Evolutionary conservation across 2,113 vertebrate genomes (phyloP), one percentile per base, ranked within the genome.

Genomic region (Amphiprion percula): DNA sequence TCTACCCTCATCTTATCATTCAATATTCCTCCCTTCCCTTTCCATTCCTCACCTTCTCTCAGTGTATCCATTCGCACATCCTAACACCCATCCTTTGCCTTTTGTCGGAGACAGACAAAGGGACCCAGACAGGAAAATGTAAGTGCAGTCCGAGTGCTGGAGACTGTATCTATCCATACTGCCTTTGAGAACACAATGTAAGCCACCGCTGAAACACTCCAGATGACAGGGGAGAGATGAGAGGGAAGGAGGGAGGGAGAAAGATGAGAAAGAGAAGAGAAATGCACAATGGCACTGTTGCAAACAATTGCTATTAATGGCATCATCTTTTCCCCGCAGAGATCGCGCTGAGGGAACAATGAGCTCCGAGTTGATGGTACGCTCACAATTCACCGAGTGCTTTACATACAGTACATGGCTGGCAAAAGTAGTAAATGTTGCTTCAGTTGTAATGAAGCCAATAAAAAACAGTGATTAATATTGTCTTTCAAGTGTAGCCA

Each of bases 221-320:
- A 63, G 58, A 74, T 53, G 66, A 82, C 23, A 70, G 67, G 30
- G 16, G 59, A 73, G 75, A 74, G 54, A 77, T 46, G 74, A 81
- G 74, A 73, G 62, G 23, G 33, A 47, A 49, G 54, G 33, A 75
- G 50, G 52, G 58, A 49, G 47, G 63, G 56, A 66, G 39, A 77
- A 47, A 67, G 68, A 73, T 26, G 4, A 67, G 50, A 89, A 82
- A 71, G 56, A 37, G 33, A 10, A 68, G 68, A 81, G 82, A 87
- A 85, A 80, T 54, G 33, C 74, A 85, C 67, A 68, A 70, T 87
- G 62, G 78, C 50, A 55, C 44, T 24, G 53, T 69, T 87, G 85
- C 87, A 87, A 87, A 90, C 83, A 84, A 89, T 91, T 91, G 89
- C 87, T 37, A 44, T 86, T 89, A 90, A 92, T 90, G 91, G 77